A percentile compares a stretch with the other conserved stretches of the same genome.
phyloP scores from a whole-genome alignment of 2,797 vertebrate genomes.

The Eupleurogrammus muticus region DNA sequence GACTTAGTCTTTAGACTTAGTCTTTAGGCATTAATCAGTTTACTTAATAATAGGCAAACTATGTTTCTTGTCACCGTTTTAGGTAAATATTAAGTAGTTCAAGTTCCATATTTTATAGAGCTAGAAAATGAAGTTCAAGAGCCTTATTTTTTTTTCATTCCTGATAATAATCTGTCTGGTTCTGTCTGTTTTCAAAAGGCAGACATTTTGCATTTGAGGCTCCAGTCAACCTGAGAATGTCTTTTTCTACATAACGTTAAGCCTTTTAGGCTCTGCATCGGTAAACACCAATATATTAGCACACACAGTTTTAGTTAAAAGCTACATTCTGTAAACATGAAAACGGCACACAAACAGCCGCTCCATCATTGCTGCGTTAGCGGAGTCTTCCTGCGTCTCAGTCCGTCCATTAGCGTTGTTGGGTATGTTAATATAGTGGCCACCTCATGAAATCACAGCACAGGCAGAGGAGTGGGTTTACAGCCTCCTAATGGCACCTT shows the following conservation, averaged over 20 bases:
- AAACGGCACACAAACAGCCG: constrained; percentile 30
- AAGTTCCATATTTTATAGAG: too few species aligned
- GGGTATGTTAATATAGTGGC: constrained; percentile 48
- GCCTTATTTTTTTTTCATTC: too few species aligned
- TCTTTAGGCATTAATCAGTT: too few species aligned
- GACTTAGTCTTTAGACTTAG: too few species aligned
- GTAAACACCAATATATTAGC: constrained; percentile 38
- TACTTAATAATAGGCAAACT: too few species aligned
- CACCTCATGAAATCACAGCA: constrained; percentile 58
- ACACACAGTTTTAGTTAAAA: constrained; percentile 53
- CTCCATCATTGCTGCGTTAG: constrained; percentile 27
- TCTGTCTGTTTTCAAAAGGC: not conserved
- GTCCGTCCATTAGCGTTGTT: constrained; percentile 62
- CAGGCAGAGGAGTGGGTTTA: constrained; percentile 48
- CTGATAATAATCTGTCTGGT: not conserved
- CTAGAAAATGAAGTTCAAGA: too few species aligned
- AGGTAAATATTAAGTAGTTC: too few species aligned
- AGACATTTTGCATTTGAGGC: constrained; percentile 20
- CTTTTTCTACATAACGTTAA: constrained; percentile 27
- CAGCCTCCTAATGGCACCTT: constrained; percentile 62
- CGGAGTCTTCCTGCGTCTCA: constrained; percentile 21
- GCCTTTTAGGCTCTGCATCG: constrained; percentile 32
- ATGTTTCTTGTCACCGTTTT: too few species aligned
- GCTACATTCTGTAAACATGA: constrained; percentile 35
- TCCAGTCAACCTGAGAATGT: constrained; percentile 14